Evolutionary conservation across 37 sponge, comb jelly and placozoan genomes (phyloP).

Genomic region (Chondrilla cf. caribensis): DNA sequence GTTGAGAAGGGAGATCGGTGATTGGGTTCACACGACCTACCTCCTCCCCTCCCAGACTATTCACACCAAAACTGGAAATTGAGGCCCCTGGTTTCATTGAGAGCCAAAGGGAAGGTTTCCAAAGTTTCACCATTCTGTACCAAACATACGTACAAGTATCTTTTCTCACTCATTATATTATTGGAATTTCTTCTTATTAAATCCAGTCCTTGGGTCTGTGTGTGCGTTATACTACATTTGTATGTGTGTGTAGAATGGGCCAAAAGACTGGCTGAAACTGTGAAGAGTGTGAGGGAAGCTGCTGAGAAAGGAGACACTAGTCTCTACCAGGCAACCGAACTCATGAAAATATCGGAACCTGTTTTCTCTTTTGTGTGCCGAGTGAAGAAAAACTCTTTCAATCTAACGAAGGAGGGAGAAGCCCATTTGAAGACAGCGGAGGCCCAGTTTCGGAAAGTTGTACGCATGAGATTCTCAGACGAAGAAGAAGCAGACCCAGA

Average conservation of each 20-base stretch:
- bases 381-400: not conserved
- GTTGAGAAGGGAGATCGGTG: too few species aligned
- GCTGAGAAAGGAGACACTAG: not conserved
- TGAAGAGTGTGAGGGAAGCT: not conserved
- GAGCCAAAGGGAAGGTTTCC: too few species aligned
- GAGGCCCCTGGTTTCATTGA: too few species aligned
- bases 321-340: slow-evolving; percentile 16
- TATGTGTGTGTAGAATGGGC: slow-evolving; percentile 9
- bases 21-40: too few species aligned
- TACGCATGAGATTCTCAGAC: not conserved
- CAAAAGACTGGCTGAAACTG: not conserved
- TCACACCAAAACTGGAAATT: too few species aligned
- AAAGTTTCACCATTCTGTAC: too few species aligned
- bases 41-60: too few species aligned
- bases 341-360: not conserved
- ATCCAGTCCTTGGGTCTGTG: too few species aligned
- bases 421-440: not conserved
- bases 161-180: too few species aligned
- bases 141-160: too few species aligned
- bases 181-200: too few species aligned
- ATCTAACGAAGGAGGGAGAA: not conserved
- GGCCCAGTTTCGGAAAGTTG: not conserved
- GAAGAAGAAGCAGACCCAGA: not conserved
- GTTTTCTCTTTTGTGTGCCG: not conserved
- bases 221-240: too few species aligned